These are phyloP conservation scores for Ranitomeya variabilis DNA, from an alignment of 2,113 vertebrate genomes.

Conservation along the genomic window DNA sequence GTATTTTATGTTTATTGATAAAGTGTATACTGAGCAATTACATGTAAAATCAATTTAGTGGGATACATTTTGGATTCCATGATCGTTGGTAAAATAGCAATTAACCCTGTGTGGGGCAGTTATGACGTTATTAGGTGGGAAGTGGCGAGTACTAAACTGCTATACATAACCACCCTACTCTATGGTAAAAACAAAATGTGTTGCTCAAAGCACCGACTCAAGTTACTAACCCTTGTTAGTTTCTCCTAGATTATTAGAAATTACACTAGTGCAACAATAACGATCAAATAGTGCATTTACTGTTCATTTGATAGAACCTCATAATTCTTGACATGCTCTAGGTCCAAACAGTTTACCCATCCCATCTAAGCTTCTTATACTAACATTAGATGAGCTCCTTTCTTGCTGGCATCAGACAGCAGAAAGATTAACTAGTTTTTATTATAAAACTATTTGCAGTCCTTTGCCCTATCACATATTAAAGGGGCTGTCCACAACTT, in stretches of 20 bases:
- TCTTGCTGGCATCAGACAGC: no score
- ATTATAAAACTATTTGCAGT: no score
- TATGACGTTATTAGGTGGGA: neutral
- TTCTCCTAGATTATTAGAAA: neutral
- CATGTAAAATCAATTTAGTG: neutral
- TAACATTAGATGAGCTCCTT: no score
- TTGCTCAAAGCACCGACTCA: neutral
- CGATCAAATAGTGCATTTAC: neutral
- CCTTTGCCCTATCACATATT: no score
- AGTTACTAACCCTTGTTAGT: neutral
- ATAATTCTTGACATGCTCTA: no score
- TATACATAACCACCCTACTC: neutral
- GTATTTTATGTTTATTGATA: neutral
- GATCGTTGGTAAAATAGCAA: neutral
- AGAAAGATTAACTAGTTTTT: no score
- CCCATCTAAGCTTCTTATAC: no score
- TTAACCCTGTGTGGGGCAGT: neutral
- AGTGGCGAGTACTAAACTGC: neutral
- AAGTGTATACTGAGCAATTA: neutral
- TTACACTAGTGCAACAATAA: slow-evolving; percentile 2
- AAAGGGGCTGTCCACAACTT: no score
- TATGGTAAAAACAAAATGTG: neutral
- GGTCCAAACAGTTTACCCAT: no score
- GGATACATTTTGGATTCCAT: neutral
- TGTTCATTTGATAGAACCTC: neutral